Conservation (phyloP, 1,140 invertebrate species). For the Asobara japonica region DNA sequence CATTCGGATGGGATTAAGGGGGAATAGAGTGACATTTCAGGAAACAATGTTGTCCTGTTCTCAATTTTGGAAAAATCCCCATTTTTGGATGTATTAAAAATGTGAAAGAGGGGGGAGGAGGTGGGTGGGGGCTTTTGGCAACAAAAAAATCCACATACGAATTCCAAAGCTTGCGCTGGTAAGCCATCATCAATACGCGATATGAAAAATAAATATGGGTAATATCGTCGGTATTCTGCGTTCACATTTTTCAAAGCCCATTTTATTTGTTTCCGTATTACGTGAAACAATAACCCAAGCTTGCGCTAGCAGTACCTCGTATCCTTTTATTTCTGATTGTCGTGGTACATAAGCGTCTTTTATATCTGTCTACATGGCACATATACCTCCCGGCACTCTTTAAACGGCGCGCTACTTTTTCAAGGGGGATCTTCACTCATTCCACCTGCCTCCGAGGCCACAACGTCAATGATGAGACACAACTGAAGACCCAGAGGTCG, state of each 20-base stretch:
- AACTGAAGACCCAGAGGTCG: background rate
- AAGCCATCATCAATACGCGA: too few relatives aligned
- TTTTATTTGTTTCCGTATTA: background rate
- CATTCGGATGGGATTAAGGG: background rate
- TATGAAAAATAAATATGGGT: background rate
- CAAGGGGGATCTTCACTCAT: slow-evolving; percentile 9
- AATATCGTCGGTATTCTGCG: background rate
- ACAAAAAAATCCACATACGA: too few relatives aligned
- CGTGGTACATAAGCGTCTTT: background rate
- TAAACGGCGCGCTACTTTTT: background rate
- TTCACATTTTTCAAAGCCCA: background rate
- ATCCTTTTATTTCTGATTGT: slow-evolving; percentile 5
- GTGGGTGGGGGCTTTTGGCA: too few relatives aligned
- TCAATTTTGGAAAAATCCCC: too few relatives aligned
- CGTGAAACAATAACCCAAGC: background rate
- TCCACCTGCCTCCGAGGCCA: background rate
- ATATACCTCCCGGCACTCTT: background rate
- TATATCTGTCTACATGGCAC: background rate
- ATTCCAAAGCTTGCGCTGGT: too few relatives aligned
- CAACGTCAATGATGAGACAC: slow-evolving; percentile 3
- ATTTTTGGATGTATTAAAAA: too few relatives aligned
- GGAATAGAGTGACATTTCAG: background rate
- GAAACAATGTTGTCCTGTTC: too few relatives aligned
- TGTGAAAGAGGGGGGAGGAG: too few relatives aligned
- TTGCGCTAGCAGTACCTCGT: background rate